Conservation (phyloP, 2,888 invertebrate species). For the Synergus japonicus region DNA sequence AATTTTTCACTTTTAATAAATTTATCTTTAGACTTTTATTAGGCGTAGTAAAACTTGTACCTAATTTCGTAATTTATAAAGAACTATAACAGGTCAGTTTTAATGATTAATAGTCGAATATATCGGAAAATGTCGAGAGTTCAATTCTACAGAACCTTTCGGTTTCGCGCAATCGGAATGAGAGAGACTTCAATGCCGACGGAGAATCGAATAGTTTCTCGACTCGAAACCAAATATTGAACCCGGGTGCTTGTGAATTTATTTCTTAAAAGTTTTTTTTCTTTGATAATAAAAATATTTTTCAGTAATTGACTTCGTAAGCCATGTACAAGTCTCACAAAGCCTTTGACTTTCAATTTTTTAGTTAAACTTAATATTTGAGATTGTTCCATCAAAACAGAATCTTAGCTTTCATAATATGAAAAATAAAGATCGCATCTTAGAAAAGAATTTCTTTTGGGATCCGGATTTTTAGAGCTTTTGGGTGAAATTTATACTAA, state of each 20-base stretch:
- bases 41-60: not conserved
- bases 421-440: not conserved
- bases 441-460: not conserved
- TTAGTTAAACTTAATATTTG: no score
- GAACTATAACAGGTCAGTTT: not conserved
- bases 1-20: no score
- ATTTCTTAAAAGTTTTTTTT: not conserved
- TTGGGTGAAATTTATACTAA: not conserved
- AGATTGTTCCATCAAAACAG: not conserved
- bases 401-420: not conserved
- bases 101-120: not conserved
- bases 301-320: not conserved
- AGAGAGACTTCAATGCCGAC: constrained; percentile 66
- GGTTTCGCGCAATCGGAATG: constrained; percentile 53
- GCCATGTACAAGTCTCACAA: no score
- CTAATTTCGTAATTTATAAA: not conserved
- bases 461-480: not conserved
- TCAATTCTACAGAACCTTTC: constrained; percentile 43
- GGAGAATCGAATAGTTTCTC: constrained; percentile 52
- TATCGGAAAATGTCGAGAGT: constrained; percentile 44
- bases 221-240: constrained; percentile 16
- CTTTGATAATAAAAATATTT: not conserved
- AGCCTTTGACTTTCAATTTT: no score
- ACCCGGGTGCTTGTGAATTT: not conserved
- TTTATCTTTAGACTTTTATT: not conserved